Percentiles rank a stretch among this genome's conserved stretches.
Evolutionary conservation across 2,888 invertebrate genomes (phyloP).

Genomic region (Mythimna albipuncta): DNA sequence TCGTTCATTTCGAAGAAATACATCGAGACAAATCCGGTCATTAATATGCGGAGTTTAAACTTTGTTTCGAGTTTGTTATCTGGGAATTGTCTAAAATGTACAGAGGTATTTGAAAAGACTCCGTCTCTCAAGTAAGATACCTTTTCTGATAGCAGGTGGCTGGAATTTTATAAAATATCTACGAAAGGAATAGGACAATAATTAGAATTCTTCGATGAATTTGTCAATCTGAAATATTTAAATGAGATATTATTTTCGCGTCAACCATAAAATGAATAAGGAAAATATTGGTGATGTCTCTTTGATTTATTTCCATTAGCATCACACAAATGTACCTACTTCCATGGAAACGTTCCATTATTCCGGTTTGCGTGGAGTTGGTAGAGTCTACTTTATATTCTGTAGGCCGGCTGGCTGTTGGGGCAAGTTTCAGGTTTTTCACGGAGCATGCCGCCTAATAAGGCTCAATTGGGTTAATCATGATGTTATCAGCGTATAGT

Average conservation of each 20-base stretch:
- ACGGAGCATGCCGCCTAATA: conserved; percentile 1
- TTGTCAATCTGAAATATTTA: conserved; percentile 34
- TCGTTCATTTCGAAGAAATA: conserved; percentile 68
- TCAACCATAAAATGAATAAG: conserved; percentile 4
- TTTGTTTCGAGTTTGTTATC: conserved; percentile 65
- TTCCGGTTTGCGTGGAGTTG: background rate
- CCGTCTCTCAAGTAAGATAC: conserved; percentile 56
- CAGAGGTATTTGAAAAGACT: conserved; percentile 58
- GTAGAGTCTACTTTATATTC: conserved; percentile 26
- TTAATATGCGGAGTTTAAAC: conserved; percentile 72
- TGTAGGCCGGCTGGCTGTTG: background rate
- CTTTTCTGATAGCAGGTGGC: conserved; percentile 47
- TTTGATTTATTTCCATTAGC: conserved; percentile 22
- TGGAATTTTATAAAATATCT: conserved; percentile 56
- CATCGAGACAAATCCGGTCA: conserved; percentile 69
- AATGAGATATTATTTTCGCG: conserved; percentile 28
- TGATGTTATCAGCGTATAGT: conserved; percentile 8
- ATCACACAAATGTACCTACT: background rate
- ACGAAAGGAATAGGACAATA: conserved; percentile 34
- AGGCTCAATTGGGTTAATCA: conserved; percentile 30
- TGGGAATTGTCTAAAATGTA: conserved; percentile 62
- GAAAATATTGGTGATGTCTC: conserved; percentile 4
- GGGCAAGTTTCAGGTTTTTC: conserved; percentile 9
- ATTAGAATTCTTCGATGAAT: conserved; percentile 48
- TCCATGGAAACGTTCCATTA: conserved; percentile 3